Base-by-base conservation (phyloP, 2,888 invertebrate genomes). In the Therioaphis trifolii region DNA sequence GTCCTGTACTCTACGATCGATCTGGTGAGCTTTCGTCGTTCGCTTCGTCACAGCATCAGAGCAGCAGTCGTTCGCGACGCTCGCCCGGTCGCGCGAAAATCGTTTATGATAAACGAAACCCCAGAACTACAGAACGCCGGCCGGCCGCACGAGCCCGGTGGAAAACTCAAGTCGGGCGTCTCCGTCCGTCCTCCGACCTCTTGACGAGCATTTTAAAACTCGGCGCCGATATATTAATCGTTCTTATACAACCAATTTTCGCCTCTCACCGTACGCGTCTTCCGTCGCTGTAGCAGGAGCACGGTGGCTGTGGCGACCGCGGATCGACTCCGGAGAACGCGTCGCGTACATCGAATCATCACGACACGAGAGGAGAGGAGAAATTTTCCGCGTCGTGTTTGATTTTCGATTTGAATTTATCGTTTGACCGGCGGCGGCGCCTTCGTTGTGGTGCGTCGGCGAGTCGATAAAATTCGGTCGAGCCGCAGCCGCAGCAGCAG, bases 231-330 rank as follows among this genome's bases (percentile, higher is more conserved):
- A 29, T 29, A 72, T 29, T 72, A 72, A 49, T 72, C n/a, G 49
- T 72, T 49, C 49, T 49, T 12, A n/a, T 29, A 72, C 49, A 52
- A 72, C 49, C 49, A 72, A 49, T 72, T 72, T 72, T n/a, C 71
- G 49, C 43, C n/a, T n/a, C n/a, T 49, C 29, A n/a, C 29, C 5
- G 9, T 66, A 24, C 21, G 14, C 21, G 12, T n/a, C n/a, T 21
- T 24, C 1, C 52, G 52, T 21, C 7, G 18, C 21, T 55, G 21
- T n/a, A n/a, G n/a, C n/a, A n/a, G n/a, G n/a, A n/a, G n/a, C n/a
- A n/a, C n/a, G n/a, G n/a, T n/a, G n/a, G n/a, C n/a, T n/a, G n/a
- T n/a, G n/a, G n/a, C n/a, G n/a, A n/a, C n/a, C n/a, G n/a, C n/a
- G n/a, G n/a, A n/a, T n/a, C n/a, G n/a, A n/a, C n/a, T n/a, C n/a